Evolutionary conservation across 2,113 vertebrate species (phyloP).

Genomic region (Eulemur rufifrons): DNA sequence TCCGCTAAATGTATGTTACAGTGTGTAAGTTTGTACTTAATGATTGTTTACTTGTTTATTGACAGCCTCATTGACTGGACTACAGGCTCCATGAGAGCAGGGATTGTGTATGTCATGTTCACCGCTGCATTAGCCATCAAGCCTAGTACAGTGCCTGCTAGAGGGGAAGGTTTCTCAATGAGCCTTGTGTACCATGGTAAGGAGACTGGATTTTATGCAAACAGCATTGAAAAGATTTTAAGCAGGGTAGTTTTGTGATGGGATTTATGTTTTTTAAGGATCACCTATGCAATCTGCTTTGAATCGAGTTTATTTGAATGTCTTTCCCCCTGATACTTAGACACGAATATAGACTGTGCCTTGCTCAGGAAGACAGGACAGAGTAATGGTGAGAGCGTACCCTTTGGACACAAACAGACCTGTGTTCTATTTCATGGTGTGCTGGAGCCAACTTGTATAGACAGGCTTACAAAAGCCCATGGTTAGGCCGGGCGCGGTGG

Average conservation of each 20-base stretch:
- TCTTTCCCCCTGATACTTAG: not conserved
- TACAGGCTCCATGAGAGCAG: not conserved
- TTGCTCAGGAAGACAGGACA: not conserved
- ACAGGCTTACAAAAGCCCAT: not conserved
- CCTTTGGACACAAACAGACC: not conserved
- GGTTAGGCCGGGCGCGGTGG: not conserved
- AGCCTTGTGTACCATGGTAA: not conserved
- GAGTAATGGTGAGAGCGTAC: not conserved
- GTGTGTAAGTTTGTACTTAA: not conserved
- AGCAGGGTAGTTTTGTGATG: not conserved
- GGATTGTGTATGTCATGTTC: not conserved
- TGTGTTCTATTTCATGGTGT: not conserved
- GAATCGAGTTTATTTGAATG: not conserved
- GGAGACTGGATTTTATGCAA: not conserved
- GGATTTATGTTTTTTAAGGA: not conserved
- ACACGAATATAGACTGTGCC: not conserved
- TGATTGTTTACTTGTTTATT: not conserved
- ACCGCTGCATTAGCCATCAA: not conserved
- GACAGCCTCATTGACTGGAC: not conserved
- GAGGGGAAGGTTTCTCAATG: not conserved
- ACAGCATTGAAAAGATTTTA: not conserved
- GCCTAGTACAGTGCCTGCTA: not conserved
- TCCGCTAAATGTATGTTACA: not conserved
- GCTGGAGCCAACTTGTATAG: not conserved
- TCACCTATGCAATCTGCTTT: not conserved